Evolutionary conservation across 2,797 vertebrate genomes (phyloP), one percentile per base, ranked within the genome.

Genomic region (Thunnus albacares): DNA sequence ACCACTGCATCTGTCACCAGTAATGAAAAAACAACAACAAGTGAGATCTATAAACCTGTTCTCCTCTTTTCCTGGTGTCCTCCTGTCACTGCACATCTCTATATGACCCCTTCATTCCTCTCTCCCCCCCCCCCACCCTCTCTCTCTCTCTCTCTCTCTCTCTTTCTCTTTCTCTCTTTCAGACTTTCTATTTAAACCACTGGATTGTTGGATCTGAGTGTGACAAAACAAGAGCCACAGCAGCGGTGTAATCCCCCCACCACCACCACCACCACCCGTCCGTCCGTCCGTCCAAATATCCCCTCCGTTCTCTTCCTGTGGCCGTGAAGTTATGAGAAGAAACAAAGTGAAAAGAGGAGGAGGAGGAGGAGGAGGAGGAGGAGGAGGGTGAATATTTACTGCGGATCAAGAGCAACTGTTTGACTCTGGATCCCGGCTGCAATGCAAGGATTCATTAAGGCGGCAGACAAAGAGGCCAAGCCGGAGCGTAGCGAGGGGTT

Each of bases 401-500:
- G 91, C 56, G 58, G 73, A 82, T 82, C 52, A 74, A 81, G 66
- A 86, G 76, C 82, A 88, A 87, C 80, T 85, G 85, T 89, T 84
- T 85, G 84, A 84, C 91, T 90, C 87, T 86, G 86, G 92, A 90
- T 61, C 81, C 81, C 91, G 53, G 84, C 87, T 74, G 85, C 90
- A 53, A 93, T 66, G 93, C 79, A 59, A 72, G 92, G 92, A 92
- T 95, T 94, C 90, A 93, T 82, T 69, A 72, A 78, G 60, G 73
- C 51, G 11, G 53, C 73, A 66, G 79, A 87, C 81, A 87, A 86
- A 77, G 71, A 68, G 77, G 87, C 87, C 87, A 79, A 8, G 83
- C 57, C 43, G 80, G 90, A 71, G 88, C 93, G 82, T 68, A 43
- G 87, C 76, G 58, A 78, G 79, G 85, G 85, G 87, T 87, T 89